Base-by-base conservation (phyloP, 2,888 invertebrate species). In the Xestia xanthographa region DNA sequence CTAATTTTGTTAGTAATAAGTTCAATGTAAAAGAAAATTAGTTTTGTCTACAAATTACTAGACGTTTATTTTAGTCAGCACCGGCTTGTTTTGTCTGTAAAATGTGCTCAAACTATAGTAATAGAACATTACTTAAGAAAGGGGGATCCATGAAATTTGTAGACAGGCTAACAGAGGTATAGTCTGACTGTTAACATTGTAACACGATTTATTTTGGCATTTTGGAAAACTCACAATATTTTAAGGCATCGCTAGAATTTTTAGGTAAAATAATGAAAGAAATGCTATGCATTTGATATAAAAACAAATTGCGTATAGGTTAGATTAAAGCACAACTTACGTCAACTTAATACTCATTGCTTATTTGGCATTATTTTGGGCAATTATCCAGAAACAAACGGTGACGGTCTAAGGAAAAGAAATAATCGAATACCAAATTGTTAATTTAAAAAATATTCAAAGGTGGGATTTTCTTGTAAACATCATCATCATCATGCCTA, bases 51-150 rank as follows among this genome's bases (percentile, higher is more conserved):
- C 84, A 87, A 86, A 86, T 86, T 82, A 79, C 76, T 77, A 26
- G 50, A 77, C 82, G 65, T 82, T 86, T 72, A 72, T 84, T 87
- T 86, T 43, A 86, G 77, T 78, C 84, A 74, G 67, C 56, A 67
- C 62, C 48, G 53, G 29, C 48, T 53, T 77, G 86, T 77, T 79
- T 78, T 82, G 71, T 60, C 66, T 41, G 79, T 72, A 74, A 80
- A 82, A 84, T 82, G 82, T 78, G 50, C 75, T 62, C 66, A 65
- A 80, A 86, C 88, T 86, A 89, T 91, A 88, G 89, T 90, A 92
- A 92, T 92, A 91, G 87, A 90, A 92, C 91, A 92, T 93, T 93
- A 91, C 92, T 92, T 92, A 93, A 92, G 93, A 91, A 93, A 93
- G 90, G 92, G 92, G 92, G 92, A 92, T 93, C 91, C 87, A 90